A percentile compares a stretch with the other conserved stretches of the same genome.
Conservation (phyloP, 2,888 invertebrate genomes). For the Palloptera scutellata region DNA sequence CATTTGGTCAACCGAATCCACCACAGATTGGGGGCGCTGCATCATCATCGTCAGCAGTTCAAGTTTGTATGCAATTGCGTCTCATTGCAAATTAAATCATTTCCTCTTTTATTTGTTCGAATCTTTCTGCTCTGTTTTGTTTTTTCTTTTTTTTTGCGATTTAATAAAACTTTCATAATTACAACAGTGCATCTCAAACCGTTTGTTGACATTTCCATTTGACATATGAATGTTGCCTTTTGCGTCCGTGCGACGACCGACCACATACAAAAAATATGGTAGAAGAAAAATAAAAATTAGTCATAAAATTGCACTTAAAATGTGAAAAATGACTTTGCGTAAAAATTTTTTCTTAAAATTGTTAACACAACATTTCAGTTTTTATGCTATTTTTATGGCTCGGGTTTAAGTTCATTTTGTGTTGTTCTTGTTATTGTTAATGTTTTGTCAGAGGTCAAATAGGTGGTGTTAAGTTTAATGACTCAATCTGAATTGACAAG, state of each 20-base stretch:
- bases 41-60: not conserved
- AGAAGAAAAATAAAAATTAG: not conserved
- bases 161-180: not conserved
- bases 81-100: slow-evolving; percentile 2
- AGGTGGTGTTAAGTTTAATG: slow-evolving; percentile 7
- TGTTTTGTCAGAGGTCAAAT: not conserved
- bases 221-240: not conserved
- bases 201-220: slow-evolving; percentile 9
- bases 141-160: not conserved
- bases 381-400: not conserved
- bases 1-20: slow-evolving; percentile 21
- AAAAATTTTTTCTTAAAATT: not conserved
- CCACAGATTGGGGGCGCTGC: too few species aligned
- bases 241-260: not conserved
- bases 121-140: not conserved
- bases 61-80: not conserved
- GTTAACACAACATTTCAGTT: not conserved
- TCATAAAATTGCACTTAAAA: slow-evolving; percentile 19
- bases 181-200: not conserved
- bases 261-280: not conserved
- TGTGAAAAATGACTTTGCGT: not conserved
- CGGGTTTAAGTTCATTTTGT: not conserved
- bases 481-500: slow-evolving; percentile 1
- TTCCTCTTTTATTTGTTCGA: too few species aligned
- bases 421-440: slow-evolving; percentile 4